A percentile compares a stretch with the other conserved stretches of the same genome.
Conservation (phyloP, 2,797 vertebrate species). For the Eremophila alpestris region DNA sequence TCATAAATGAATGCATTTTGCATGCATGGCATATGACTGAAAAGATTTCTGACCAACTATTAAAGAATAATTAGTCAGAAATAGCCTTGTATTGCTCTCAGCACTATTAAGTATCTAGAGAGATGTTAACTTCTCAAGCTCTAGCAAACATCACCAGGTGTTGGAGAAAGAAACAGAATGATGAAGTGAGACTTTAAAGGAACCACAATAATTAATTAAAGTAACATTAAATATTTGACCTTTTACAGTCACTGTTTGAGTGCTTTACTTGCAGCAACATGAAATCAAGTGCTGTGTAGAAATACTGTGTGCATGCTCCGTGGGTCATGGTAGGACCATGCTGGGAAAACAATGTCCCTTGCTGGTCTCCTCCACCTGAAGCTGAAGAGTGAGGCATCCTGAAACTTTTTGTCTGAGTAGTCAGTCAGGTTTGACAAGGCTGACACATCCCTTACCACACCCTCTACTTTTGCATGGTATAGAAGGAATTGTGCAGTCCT, state of each 20-base stretch:
- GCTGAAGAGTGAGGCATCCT: constrained; percentile 57
- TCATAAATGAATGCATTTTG: not conserved
- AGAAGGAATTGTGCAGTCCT: constrained; percentile 29
- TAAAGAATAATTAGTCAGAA: not conserved
- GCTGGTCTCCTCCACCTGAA: constrained; percentile 20
- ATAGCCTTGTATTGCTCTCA: not conserved
- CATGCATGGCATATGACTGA: not conserved
- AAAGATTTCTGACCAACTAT: not conserved
- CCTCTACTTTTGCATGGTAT: constrained; percentile 39
- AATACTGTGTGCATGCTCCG: not conserved
- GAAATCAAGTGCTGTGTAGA: not conserved
- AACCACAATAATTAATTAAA: not conserved
- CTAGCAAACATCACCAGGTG: not conserved
- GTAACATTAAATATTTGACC: not conserved
- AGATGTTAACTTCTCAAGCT: not conserved
- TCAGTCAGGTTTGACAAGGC: constrained; percentile 65
- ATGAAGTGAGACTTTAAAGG: not conserved
- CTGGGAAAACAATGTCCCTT: not conserved
- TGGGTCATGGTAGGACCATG: not conserved
- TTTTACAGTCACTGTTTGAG: not conserved
- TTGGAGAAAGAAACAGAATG: not conserved
- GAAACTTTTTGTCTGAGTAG: constrained; percentile 53
- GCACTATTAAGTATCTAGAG: not conserved
- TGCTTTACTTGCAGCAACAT: not conserved
- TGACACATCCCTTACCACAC: constrained; percentile 41